Conservation (phyloP, 2,888 invertebrate genomes). For the Lingula anatina region DNA sequence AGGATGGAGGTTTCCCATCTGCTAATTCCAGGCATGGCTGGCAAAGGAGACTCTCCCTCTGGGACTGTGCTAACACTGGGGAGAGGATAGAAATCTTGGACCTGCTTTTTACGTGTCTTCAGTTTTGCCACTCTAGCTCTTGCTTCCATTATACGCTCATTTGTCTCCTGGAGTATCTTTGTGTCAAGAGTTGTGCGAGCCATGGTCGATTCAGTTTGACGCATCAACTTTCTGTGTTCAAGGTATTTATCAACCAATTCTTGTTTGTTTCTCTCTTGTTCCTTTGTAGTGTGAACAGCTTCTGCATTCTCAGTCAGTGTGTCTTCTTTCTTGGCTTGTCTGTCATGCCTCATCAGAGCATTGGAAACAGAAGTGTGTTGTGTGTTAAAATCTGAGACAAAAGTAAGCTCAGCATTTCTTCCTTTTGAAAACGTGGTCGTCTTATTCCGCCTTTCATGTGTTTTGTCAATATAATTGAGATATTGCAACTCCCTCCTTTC, state of each 20-base stretch:
- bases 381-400: slow-evolving; percentile 41
- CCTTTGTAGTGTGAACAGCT: slow-evolving; percentile 18
- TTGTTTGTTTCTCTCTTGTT: slow-evolving; percentile 31
- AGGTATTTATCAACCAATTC: slow-evolving; percentile 43
- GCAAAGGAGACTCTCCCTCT: slow-evolving; percentile 13
- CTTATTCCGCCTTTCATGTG: slow-evolving; percentile 26
- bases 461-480: slow-evolving; percentile 29
- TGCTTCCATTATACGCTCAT: slow-evolving; percentile 38
- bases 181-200: slow-evolving; percentile 37
- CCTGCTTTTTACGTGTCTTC: slow-evolving; percentile 28
- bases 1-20: slow-evolving; percentile 24
- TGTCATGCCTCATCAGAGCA: slow-evolving; percentile 44
- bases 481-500: slow-evolving; percentile 33
- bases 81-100: slow-evolving; percentile 32
- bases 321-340: slow-evolving; percentile 37
- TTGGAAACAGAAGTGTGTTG: slow-evolving; percentile 50
- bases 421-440: slow-evolving; percentile 22
- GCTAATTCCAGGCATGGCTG: slow-evolving; percentile 19
- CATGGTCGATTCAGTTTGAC: slow-evolving; percentile 44
- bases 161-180: slow-evolving; percentile 41
- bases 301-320: slow-evolving; percentile 16
- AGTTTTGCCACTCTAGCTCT: slow-evolving; percentile 35
- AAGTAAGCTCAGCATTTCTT: slow-evolving; percentile 29
- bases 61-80: too few relatives aligned
- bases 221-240: slow-evolving; percentile 43